Percentiles rank a stretch among this genome's conserved stretches.
These are phyloP conservation scores for Pseudomyrmex cubaensis DNA, from an alignment of 1,140 invertebrate genomes.

Conservation along the genomic window DNA sequence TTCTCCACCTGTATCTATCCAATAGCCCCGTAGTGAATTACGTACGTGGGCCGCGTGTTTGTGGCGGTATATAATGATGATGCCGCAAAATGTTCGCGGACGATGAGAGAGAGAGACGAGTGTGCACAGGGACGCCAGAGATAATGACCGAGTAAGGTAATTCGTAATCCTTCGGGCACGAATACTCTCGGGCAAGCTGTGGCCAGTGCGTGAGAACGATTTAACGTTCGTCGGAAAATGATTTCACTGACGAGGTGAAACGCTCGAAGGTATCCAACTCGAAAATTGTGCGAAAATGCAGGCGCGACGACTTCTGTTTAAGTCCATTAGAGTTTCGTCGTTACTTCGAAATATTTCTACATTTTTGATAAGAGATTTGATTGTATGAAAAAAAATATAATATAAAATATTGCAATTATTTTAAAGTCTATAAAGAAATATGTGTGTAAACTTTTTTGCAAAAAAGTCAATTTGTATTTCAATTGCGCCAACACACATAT, in stretches of 20 bases:
- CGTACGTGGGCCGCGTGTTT: background rate
- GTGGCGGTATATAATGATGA: slow-evolving; percentile 15
- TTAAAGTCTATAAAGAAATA: background rate
- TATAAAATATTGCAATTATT: background rate
- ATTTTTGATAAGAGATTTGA: background rate
- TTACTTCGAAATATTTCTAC: background rate
- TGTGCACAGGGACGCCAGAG: background rate
- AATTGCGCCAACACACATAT: background rate
- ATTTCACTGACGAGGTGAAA: slow-evolving; percentile 42
- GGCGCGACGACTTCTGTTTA: background rate
- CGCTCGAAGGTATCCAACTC: background rate
- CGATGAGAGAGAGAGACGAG: slow-evolving; percentile 21
- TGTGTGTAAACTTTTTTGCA: too few species aligned
- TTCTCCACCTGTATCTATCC: background rate
- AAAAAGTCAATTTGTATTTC: too few species aligned
- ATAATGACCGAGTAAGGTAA: slow-evolving; percentile 36
- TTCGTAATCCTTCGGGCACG: slow-evolving; percentile 40
- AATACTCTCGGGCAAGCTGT: slow-evolving; percentile 7
- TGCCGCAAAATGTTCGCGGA: slow-evolving; percentile 50
- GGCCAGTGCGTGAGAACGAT: slow-evolving; percentile 41
- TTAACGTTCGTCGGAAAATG: slow-evolving; percentile 30
- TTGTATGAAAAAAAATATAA: background rate
- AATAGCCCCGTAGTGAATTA: slow-evolving; percentile 53
- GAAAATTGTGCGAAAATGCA: slow-evolving; percentile 5
- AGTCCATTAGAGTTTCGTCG: background rate